Percentiles rank a stretch among this genome's conserved stretches.
Conservation (phyloP, 2,797 vertebrate genomes). For the Molossus molossus region DNA sequence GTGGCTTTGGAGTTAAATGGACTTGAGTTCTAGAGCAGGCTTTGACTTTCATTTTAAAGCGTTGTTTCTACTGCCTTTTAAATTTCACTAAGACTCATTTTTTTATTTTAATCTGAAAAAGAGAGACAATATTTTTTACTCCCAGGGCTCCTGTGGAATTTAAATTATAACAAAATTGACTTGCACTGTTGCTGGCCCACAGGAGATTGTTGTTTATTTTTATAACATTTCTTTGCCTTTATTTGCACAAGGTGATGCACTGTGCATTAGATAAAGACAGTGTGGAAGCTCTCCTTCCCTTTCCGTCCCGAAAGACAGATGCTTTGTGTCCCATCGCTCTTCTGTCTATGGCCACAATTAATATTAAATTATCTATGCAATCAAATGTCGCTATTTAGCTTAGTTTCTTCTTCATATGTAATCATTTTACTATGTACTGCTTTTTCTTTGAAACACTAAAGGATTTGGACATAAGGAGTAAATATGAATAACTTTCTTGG, state of each 20-base stretch:
- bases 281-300: neutral
- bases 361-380: neutral
- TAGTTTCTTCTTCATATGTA: neutral
- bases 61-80: neutral
- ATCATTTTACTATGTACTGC: neutral
- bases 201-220: neutral
- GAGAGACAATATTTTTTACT: neutral
- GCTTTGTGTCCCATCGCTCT: neutral
- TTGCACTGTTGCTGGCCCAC: neutral
- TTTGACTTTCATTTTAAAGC: neutral
- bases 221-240: neutral
- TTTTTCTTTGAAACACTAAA: neutral
- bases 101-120: neutral
- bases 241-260: neutral
- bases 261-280: neutral
- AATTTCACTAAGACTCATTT: neutral
- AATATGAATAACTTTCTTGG: neutral
- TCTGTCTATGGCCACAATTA: neutral
- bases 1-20: neutral
- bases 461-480: neutral
- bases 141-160: neutral
- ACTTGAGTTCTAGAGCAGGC: neutral
- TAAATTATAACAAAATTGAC: neutral
- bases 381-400: neutral
- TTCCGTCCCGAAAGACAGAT: neutral